Conservation (phyloP, 2,888 invertebrate genomes). For the Drosophila fungiperda region DNA sequence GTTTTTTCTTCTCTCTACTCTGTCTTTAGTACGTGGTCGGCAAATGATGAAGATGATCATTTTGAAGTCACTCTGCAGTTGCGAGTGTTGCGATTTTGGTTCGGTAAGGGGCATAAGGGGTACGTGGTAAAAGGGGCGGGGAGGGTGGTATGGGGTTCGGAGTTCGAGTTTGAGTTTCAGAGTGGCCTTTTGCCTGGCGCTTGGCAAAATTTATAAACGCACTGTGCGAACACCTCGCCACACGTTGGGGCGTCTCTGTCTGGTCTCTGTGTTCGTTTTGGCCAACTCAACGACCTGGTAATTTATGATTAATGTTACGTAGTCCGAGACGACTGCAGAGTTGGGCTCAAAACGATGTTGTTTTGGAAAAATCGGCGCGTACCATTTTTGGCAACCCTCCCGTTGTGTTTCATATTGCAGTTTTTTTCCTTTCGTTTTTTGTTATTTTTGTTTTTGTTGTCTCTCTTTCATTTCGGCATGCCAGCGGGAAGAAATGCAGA, state of each 20-base stretch:
- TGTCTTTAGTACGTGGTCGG: slow-evolving; percentile 67
- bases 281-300: slow-evolving; percentile 82
- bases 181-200: slow-evolving; percentile 76
- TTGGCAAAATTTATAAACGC: slow-evolving; percentile 82
- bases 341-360: slow-evolving; percentile 52
- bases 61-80: slow-evolving; percentile 49
- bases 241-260: slow-evolving; percentile 76
- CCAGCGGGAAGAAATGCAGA: slow-evolving; percentile 7
- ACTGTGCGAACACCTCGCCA: slow-evolving; percentile 78
- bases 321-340: slow-evolving; percentile 27
- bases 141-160: neutral
- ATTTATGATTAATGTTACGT: slow-evolving; percentile 83
- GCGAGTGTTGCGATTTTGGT: slow-evolving; percentile 7
- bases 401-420: slow-evolving; percentile 78
- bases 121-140: neutral
- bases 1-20: slow-evolving; percentile 2
- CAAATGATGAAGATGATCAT: slow-evolving; percentile 81
- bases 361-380: slow-evolving; percentile 66
- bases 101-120: neutral
- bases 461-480: slow-evolving; percentile 17
- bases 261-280: slow-evolving; percentile 31
- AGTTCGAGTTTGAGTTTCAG: slow-evolving; percentile 20
- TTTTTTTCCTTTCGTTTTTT: slow-evolving; percentile 5
- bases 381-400: slow-evolving; percentile 80
- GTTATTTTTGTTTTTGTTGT: slow-evolving; percentile 13